Percentiles rank a stretch among this genome's conserved stretches.
Conservation (phyloP, 1,140 invertebrate genomes). For the Caenorhabditis briggsae region DNA sequence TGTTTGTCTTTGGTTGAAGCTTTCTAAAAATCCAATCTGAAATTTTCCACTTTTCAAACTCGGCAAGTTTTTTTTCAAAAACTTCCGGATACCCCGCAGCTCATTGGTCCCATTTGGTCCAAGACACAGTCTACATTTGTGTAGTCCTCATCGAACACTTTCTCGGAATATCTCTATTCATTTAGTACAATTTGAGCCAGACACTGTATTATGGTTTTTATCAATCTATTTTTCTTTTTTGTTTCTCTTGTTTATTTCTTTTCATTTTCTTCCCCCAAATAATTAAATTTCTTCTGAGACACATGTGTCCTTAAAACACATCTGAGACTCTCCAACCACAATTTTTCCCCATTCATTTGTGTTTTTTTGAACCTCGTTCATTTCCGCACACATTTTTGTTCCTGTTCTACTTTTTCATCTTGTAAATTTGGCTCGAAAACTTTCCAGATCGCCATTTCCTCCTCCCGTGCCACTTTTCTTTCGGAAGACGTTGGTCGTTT, state of each 20-base stretch:
- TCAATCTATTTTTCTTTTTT: background rate
- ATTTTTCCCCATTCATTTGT: background rate
- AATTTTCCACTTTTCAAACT: no score
- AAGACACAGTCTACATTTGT: background rate
- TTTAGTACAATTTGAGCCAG: no score
- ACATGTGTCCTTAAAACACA: constrained; percentile 31
- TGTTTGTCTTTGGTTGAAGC: background rate
- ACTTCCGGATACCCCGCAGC: background rate
- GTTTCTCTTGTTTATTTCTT: background rate
- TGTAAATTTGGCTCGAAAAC: background rate
- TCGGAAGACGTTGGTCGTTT: background rate
- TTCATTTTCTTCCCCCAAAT: background rate
- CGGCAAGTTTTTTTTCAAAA: background rate
- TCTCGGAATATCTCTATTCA: constrained; percentile 3
- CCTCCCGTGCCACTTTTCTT: background rate
- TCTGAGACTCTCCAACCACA: constrained; percentile 7
- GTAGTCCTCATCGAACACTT: constrained; percentile 23
- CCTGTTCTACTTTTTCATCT: background rate
- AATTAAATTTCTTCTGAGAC: background rate
- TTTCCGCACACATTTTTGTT: background rate
- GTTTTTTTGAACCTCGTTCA: constrained; percentile 32
- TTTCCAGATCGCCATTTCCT: constrained; percentile 43
- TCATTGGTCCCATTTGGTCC: no score
- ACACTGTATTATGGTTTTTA: no score
- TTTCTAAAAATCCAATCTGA: no score